phyloP scores from a whole-genome alignment of 2,888 invertebrate species.

The Aplocera efformata region DNA sequence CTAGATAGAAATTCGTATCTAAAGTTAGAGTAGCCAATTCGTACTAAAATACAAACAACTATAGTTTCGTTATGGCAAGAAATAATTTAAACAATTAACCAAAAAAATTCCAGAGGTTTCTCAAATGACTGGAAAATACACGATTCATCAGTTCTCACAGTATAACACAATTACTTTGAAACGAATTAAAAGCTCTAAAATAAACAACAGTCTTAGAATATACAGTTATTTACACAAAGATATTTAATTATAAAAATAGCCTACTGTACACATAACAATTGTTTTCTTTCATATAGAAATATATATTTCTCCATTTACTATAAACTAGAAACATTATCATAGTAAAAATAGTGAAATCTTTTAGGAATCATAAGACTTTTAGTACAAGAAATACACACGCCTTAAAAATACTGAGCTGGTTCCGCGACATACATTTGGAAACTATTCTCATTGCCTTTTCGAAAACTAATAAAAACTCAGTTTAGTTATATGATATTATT shows the following conservation, averaged over 20 bases:
- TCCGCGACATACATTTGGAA: no score
- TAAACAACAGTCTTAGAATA: constrained; percentile 79
- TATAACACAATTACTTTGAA: constrained; percentile 54
- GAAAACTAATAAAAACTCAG: no score
- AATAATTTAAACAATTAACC: constrained; percentile 23
- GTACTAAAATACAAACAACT: constrained; percentile 37
- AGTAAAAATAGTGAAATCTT: constrained; percentile 74
- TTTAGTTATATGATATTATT: no score
- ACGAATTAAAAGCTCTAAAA: constrained; percentile 77
- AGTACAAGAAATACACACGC: constrained; percentile 44
- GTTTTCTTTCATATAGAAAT: constrained; percentile 69
- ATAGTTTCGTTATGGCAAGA: constrained; percentile 46
- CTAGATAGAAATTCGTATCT: constrained; percentile 8
- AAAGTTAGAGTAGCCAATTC: constrained; percentile 23
- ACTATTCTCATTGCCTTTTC: no score
- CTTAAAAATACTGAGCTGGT: constrained; percentile 6
- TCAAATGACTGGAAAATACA: constrained; percentile 77
- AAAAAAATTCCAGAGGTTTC: constrained; percentile 28
- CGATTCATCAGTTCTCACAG: constrained; percentile 46
- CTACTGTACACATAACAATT: constrained; percentile 77
- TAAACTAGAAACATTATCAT: constrained; percentile 66
- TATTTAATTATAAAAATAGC: constrained; percentile 69
- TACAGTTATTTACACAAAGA: constrained; percentile 77
- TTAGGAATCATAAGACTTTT: constrained; percentile 61
- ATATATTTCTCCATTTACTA: constrained; percentile 72